A percentile compares a stretch with the other conserved stretches of the same genome.
Conservation (phyloP, 2,797 vertebrate genomes). For the Knipowitschia caucasica region DNA sequence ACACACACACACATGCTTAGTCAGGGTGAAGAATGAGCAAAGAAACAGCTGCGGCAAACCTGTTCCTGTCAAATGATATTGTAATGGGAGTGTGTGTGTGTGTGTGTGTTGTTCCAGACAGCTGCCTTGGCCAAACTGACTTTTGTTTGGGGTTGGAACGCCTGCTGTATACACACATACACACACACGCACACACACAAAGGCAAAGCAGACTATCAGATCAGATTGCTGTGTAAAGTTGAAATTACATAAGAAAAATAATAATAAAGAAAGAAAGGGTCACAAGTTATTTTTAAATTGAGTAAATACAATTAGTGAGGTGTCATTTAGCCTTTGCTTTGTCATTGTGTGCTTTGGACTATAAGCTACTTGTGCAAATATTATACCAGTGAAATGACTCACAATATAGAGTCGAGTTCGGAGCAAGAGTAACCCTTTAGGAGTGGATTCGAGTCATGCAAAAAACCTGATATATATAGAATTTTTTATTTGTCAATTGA, state of each 20-base stretch:
- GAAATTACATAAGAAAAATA: constrained; percentile 10
- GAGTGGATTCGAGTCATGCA: too few species aligned
- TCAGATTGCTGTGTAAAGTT: constrained; percentile 13
- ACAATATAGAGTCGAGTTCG: too few species aligned
- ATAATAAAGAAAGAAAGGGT: background rate
- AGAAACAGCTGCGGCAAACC: constrained; percentile 45
- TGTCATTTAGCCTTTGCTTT: background rate
- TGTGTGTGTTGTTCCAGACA: constrained; percentile 48
- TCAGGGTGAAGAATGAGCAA: constrained; percentile 33
- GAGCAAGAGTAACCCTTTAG: too few species aligned
- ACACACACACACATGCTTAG: constrained; percentile 26
- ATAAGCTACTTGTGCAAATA: too few species aligned
- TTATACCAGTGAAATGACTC: too few species aligned
- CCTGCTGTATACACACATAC: constrained; percentile 21
- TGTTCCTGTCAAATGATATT: constrained; percentile 44
- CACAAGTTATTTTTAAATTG: constrained; percentile 18
- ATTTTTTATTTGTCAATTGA: too few species aligned
- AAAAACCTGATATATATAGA: too few species aligned
- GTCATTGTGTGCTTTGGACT: constrained; percentile 10
- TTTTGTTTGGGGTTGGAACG: constrained; percentile 35
- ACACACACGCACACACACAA: constrained; percentile 36
- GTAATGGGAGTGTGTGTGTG: too few species aligned
- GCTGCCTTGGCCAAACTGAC: constrained; percentile 39
- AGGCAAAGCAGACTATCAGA: constrained; percentile 21
- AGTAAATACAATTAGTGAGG: constrained; percentile 19